Base-by-base conservation (phyloP, 2,797 vertebrate genomes). In the Menidia menidia region DNA sequence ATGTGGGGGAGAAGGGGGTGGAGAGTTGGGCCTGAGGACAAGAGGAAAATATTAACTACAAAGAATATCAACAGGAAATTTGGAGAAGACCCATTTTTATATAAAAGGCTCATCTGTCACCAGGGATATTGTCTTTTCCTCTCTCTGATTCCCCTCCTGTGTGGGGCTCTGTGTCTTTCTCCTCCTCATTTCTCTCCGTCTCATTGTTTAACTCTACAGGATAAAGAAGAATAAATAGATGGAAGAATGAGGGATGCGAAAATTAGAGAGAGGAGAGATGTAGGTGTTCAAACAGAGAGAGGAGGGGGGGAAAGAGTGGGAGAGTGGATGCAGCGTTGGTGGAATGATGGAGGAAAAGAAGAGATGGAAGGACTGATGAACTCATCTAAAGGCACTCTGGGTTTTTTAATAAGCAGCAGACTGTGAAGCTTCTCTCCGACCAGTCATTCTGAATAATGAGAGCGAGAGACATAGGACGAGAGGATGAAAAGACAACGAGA, bases 381-480 rank as follows among this genome's bases (percentile, higher is more conserved):
- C 90, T 92, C 88, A 87, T 92, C 86, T 90, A 81, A 90, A 91
- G 83, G 85, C 81, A 64, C 85, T 84, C 83, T 90, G 86, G 75
- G 68, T 87, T 93, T 92, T 92, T 92, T 92, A 92, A 93, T 94
- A 93, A 92, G 92, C 89, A 87, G 86, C 90, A 90, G 92, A 89
- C 91, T 92, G 91, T 89, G 89, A 91, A 91, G 91, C 91, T 84
- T 63, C 89, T 88, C 86, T 88, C 86, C 76, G 52, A 89, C 88
- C 84, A 91, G 84, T 90, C 86, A 89, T 86, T 91, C 86, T 86
- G 85, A 91, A 91, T 93, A 93, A 93, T 89, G 90, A 90, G 81
- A 83, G 75, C 16, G 78, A 70, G 84, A 71, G 82, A 77, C 81
- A 71, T 67, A 64, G 81, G 69, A 84, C 71, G 78, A 82, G 75